Evolutionary conservation across 2,888 invertebrate genomes (phyloP).

Genomic region (Tinea trinotella): DNA sequence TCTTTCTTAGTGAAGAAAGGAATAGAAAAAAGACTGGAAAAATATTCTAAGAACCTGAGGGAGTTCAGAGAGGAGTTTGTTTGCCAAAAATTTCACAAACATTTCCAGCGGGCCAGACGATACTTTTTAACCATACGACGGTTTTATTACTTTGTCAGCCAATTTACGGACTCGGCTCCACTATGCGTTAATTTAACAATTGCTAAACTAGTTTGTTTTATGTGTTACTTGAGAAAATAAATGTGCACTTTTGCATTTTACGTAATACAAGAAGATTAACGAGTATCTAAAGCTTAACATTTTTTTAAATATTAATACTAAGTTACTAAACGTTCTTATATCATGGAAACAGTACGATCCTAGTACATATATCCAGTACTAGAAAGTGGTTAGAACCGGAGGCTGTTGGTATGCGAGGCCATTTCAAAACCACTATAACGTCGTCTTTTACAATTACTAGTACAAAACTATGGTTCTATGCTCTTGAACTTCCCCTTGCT

Average conservation of each 20-base stretch:
- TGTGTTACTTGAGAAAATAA: conserved; percentile 3
- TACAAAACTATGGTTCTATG: no score
- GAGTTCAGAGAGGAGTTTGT: conserved; percentile 4
- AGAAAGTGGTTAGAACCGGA: no score
- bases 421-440: no score
- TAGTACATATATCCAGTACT: no score
- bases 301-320: no score
- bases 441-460: no score
- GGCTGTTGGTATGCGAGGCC: no score
- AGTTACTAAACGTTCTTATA: no score
- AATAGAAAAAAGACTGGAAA: conserved; percentile 10
- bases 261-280: no score
- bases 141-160: conserved; percentile 16
- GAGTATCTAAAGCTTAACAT: no score
- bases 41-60: conserved; percentile 17
- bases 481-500: no score
- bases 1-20: conserved; percentile 10
- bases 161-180: conserved; percentile 14
- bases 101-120: background rate
- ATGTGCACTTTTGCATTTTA: background rate
- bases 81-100: conserved; percentile 14
- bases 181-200: conserved; percentile 16
- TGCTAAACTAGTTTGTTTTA: conserved; percentile 13
- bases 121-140: conserved; percentile 15
- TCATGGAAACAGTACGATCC: no score